Evolutionary conservation across 2,797 vertebrate genomes (phyloP).

Genomic region (Octomys mimax): DNA sequence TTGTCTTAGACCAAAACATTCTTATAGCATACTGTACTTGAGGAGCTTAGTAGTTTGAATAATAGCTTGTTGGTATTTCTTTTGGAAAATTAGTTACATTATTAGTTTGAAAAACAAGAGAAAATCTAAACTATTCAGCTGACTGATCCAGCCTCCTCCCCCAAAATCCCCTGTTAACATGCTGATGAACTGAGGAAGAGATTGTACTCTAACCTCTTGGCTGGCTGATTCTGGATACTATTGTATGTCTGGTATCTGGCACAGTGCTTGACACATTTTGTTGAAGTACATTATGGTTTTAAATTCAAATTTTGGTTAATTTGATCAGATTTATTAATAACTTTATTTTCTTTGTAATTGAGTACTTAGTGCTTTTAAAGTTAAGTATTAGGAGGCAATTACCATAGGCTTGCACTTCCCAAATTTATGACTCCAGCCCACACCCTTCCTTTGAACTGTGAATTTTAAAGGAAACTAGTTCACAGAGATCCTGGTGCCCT

Average conservation of each 20-base stretch:
- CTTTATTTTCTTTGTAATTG: neutral
- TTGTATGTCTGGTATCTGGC: neutral
- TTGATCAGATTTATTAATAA: neutral
- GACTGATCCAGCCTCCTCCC: neutral
- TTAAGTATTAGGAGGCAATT: neutral
- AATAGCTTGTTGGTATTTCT: neutral
- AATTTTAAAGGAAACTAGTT: neutral
- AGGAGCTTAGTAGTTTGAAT: neutral
- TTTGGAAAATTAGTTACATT: neutral
- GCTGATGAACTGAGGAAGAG: neutral
- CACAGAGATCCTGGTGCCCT: neutral
- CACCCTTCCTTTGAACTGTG: neutral
- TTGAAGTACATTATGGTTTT: neutral
- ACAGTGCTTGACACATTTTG: neutral
- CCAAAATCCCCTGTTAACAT: neutral
- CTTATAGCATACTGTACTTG: neutral
- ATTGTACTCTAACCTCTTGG: neutral
- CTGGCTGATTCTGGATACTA: neutral
- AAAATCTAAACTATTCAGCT: conserved; percentile 40
- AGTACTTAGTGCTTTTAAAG: neutral
- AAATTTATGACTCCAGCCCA: neutral
- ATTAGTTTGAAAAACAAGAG: conserved; percentile 23
- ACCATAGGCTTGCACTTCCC: neutral
- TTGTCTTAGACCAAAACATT: neutral
- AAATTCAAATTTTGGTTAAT: neutral